These are phyloP conservation scores for Misgurnus anguillicaudatus DNA, from an alignment of 2,113 vertebrate species.

Conservation along the genomic window DNA sequence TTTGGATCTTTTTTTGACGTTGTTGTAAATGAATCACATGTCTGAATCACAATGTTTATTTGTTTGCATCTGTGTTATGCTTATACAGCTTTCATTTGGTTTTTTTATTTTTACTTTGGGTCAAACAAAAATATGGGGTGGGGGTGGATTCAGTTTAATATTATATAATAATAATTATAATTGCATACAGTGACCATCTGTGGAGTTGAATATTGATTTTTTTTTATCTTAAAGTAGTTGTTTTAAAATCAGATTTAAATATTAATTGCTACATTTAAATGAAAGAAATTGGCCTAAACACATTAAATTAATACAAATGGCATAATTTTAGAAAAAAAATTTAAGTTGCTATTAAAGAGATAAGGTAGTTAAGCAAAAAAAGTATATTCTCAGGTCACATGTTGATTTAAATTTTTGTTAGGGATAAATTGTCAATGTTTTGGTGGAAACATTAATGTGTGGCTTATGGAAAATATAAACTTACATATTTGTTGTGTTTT, in stretches of 20 bases:
- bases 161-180: neutral
- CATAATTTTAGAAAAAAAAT: neutral
- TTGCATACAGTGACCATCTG: neutral
- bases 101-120: neutral
- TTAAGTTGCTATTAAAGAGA: neutral
- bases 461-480: neutral
- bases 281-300: neutral
- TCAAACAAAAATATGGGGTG: neutral
- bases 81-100: neutral
- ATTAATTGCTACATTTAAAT: neutral
- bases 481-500: conserved; percentile 8
- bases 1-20: conserved; percentile 12
- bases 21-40: neutral
- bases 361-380: neutral
- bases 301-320: neutral
- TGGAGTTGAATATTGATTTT: neutral
- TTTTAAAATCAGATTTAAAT: neutral
- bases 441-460: too few species aligned
- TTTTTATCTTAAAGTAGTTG: neutral
- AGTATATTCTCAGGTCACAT: neutral
- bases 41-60: neutral
- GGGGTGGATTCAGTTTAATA: neutral
- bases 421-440: neutral
- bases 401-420: neutral
- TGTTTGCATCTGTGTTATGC: conserved; percentile 3